These are phyloP conservation scores for Oplegnathus fasciatus DNA, from an alignment of 2,113 vertebrate genomes.

Conservation along the genomic window DNA sequence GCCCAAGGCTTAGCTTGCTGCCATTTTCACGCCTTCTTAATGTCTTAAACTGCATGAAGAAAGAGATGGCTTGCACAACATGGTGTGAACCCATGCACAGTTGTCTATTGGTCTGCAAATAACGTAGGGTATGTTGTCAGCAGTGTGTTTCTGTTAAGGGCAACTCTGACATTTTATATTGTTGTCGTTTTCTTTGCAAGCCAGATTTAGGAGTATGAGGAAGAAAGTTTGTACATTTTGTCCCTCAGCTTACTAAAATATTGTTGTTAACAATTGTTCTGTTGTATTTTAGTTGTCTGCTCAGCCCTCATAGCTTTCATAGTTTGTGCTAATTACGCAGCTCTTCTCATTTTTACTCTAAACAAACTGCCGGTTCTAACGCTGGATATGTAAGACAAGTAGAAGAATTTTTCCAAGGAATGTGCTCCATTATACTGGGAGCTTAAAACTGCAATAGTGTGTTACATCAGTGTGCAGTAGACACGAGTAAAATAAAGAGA, in stretches of 20 bases:
- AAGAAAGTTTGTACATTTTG: background rate
- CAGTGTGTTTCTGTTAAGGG: conserved; percentile 23
- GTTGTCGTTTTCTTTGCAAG: background rate
- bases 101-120: conserved; percentile 26
- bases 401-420: background rate
- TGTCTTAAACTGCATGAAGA: conserved; percentile 76
- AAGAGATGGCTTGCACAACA: conserved; percentile 70
- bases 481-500: background rate
- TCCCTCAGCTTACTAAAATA: background rate
- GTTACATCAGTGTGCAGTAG: background rate
- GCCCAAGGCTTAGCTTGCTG: conserved; percentile 81
- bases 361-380: background rate
- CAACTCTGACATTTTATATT: conserved; percentile 28
- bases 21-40: conserved; percentile 83
- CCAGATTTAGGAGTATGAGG: background rate
- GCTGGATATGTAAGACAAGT: background rate
- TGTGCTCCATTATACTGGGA: background rate
- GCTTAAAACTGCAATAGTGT: background rate
- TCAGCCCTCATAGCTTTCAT: background rate
- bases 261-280: background rate
- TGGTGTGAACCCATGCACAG: conserved; percentile 38
- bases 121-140: conserved; percentile 25
- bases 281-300: background rate
- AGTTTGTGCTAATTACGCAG: background rate
- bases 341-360: background rate